Conservation (phyloP, 2,888 invertebrate species). For the Crepidodera aurea region DNA sequence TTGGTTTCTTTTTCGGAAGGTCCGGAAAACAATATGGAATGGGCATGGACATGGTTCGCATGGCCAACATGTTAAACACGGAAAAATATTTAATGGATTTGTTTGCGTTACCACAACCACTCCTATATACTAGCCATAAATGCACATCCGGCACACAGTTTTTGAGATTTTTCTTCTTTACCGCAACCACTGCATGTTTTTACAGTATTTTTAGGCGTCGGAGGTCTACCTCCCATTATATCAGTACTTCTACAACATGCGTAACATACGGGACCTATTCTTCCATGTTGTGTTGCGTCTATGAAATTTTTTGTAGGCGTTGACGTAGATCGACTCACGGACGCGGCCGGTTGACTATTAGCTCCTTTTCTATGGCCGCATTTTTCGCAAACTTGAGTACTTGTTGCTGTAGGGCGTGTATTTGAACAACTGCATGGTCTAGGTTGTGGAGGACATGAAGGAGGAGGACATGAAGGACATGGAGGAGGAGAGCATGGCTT, state of each 20-base stretch:
- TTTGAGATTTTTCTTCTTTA: not conserved
- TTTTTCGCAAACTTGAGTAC: not conserved
- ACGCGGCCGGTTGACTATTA: too few relatives aligned
- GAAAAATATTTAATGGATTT: not conserved
- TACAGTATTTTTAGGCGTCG: not conserved
- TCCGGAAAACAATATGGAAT: not conserved
- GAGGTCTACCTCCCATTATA: not conserved
- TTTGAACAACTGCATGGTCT: not conserved
- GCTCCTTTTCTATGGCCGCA: conserved; percentile 16
- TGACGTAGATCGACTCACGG: too few relatives aligned
- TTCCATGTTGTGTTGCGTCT: not conserved
- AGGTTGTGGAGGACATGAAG: not conserved
- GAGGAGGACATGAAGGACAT: not conserved
- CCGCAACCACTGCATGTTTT: not conserved
- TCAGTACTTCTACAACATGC: not conserved
- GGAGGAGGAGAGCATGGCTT: not conserved
- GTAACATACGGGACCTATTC: not conserved
- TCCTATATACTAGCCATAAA: not conserved
- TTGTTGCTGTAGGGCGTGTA: not conserved
- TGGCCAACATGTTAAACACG: conserved; percentile 6
- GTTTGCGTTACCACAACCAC: too few relatives aligned
- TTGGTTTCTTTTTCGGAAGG: not conserved
- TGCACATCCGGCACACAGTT: not conserved
- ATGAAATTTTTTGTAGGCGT: not conserved
- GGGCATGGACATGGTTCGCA: conserved; percentile 12